A percentile compares a stretch with the other conserved stretches of the same genome.
Evolutionary conservation across 1,140 invertebrate genomes (phyloP).

Genomic region (Micrasema minimum): DNA sequence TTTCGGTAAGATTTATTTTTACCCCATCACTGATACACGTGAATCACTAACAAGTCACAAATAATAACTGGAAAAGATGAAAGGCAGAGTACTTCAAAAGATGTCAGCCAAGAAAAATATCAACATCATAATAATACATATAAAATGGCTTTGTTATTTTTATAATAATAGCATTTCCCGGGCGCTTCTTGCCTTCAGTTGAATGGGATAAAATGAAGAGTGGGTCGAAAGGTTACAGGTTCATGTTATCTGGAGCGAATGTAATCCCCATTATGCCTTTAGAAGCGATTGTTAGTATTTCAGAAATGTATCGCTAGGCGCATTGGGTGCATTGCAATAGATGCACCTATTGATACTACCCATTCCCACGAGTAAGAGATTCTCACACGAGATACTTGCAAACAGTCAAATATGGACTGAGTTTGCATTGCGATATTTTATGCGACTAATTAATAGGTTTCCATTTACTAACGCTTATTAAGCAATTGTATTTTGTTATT

Average conservation of each 20-base stretch:
- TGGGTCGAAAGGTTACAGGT: constrained; percentile 25
- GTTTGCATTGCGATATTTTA: background rate
- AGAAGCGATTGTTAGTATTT: constrained; percentile 25
- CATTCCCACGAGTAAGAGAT: background rate
- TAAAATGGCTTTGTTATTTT: no score
- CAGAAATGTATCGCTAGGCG: background rate
- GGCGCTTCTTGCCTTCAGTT: no score
- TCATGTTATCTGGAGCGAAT: constrained; percentile 26
- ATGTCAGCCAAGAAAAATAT: no score
- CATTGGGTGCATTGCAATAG: background rate
- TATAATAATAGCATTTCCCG: no score
- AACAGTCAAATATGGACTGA: constrained; percentile 7
- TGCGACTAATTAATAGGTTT: background rate
- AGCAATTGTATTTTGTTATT: no score
- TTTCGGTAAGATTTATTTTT: no score
- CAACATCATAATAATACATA: no score
- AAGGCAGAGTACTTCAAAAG: no score
- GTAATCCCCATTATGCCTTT: constrained; percentile 9
- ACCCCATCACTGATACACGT: no score
- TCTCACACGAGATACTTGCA: background rate
- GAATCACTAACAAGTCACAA: no score
- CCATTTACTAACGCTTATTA: no score
- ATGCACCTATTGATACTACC: constrained; percentile 20
- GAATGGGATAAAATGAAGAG: constrained; percentile 4
- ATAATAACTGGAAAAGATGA: no score